A percentile compares a stretch with the other conserved stretches of the same genome.
Evolutionary conservation across 2,797 vertebrate species (phyloP).

Genomic region (Sternotherus odoratus): DNA sequence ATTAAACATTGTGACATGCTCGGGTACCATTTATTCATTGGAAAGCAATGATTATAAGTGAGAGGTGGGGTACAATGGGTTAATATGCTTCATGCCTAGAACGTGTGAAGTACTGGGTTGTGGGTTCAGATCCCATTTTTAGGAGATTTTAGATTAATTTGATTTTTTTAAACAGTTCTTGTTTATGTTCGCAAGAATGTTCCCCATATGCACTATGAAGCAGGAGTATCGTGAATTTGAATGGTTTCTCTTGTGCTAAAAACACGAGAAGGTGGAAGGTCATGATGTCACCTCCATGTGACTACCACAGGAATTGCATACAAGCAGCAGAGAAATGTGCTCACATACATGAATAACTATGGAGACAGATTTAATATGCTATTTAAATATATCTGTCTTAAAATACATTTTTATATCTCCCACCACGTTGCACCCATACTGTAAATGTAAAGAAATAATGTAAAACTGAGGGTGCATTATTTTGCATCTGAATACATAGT

Average conservation of each 20-base stretch:
- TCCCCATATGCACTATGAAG: background rate
- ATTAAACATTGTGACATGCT: slow-evolving; percentile 29
- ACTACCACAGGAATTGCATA: background rate
- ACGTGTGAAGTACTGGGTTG: background rate
- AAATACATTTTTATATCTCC: background rate
- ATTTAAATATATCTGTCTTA: background rate
- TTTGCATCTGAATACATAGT: background rate
- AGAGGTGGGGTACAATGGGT: rapidly evolving
- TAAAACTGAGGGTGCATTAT: background rate
- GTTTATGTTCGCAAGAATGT: background rate
- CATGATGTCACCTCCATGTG: background rate
- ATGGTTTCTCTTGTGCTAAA: background rate
- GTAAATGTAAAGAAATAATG: background rate
- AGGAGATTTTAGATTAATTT: background rate
- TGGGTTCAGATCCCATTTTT: background rate
- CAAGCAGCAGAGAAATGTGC: background rate
- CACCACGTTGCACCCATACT: background rate
- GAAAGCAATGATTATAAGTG: background rate
- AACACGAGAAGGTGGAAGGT: background rate
- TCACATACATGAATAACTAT: background rate
- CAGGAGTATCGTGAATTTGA: background rate
- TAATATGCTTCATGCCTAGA: background rate
- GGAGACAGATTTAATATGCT: background rate
- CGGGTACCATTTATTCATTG: background rate
- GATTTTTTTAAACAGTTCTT: background rate